Base-by-base conservation (phyloP, 2,113 vertebrate species). In the Natator depressus region DNA sequence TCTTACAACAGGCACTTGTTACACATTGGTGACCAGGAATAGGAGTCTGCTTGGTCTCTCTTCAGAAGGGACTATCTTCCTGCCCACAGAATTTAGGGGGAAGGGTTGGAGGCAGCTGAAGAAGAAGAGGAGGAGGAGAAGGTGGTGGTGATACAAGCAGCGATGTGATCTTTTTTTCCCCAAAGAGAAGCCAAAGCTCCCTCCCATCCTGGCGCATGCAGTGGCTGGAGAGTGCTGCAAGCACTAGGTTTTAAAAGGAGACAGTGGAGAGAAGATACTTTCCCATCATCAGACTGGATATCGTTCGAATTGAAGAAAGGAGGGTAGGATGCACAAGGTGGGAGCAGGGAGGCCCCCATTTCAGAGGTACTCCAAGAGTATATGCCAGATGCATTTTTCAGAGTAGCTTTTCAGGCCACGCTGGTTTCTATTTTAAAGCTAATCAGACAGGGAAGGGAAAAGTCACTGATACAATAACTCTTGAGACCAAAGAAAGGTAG, bases 1-100 rank as follows among this genome's bases (percentile, higher is more conserved):
- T 85, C 81, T 88, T 85, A 80, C 87, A 13, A 50, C 59, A 62
- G 46, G 35, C 88, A 81, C 0, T 38, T 88, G 72, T 12, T 46
- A 75, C 54, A 81, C 53, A 57, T 17, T 55, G 75, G 82, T 76
- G 59, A 83, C 22, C 84, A 85, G 84, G 93, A 82, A 47, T 59
- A 85, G 38, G 31, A 54, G 80, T 29, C 82, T 54, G 59, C 55
- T 89, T 27, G 29, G 47, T 69, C 65, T 10, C 0, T 38, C 57
- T 49, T 35, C 38, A 93, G 92, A 51, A 90, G 91, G 72, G 55
- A 84, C 75, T 50, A 83, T 50, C 57, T 91, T 29, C 57, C 27
- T 82, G 29, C 19, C 80, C 65, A 49, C 84, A 49, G 27, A 57
- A 84, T 47, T 12, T 6, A 38, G 31, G 49, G 57, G 35, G 29